Percentiles rank a stretch among this genome's conserved stretches.
Evolutionary conservation across 2,113 vertebrate species (phyloP).

Genomic region (Perca flavescens): DNA sequence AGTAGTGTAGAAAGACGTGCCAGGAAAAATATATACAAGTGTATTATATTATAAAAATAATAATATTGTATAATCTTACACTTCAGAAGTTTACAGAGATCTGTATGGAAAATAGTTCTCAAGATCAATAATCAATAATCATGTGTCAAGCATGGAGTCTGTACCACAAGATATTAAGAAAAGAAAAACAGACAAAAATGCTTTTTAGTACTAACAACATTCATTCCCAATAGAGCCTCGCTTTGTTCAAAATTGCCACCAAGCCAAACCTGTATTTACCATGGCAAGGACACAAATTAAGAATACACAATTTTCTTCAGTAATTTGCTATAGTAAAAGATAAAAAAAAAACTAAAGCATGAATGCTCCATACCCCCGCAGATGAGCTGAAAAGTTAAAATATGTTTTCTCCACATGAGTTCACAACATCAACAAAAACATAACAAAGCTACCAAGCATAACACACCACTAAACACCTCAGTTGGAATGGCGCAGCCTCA

Average conservation of each 20-base stretch:
- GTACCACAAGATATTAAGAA: no score
- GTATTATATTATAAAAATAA: no score
- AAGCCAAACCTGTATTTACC: background rate
- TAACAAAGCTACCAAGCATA: conserved; percentile 35
- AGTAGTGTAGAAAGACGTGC: background rate
- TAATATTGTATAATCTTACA: background rate
- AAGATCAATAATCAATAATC: conserved; percentile 20
- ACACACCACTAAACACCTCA: conserved; percentile 34
- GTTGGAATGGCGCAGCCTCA: conserved; percentile 31
- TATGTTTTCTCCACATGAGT: background rate
- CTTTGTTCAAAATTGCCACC: conserved; percentile 27
- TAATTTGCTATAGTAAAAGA: background rate
- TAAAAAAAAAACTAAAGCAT: background rate
- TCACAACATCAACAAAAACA: conserved; percentile 35
- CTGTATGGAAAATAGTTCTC: background rate
- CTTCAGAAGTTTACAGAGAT: background rate
- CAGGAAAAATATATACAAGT: background rate
- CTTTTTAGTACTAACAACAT: no score
- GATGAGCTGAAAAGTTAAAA: conserved; percentile 10
- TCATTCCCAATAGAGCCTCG: background rate
- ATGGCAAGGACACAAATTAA: conserved; percentile 6
- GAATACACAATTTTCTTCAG: background rate
- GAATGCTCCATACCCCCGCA: background rate
- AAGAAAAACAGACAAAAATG: no score
- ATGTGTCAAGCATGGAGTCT: background rate